phyloP scores from a whole-genome alignment of 2,888 invertebrate genomes.

The Bursaphelenchus okinawaensis region DNA sequence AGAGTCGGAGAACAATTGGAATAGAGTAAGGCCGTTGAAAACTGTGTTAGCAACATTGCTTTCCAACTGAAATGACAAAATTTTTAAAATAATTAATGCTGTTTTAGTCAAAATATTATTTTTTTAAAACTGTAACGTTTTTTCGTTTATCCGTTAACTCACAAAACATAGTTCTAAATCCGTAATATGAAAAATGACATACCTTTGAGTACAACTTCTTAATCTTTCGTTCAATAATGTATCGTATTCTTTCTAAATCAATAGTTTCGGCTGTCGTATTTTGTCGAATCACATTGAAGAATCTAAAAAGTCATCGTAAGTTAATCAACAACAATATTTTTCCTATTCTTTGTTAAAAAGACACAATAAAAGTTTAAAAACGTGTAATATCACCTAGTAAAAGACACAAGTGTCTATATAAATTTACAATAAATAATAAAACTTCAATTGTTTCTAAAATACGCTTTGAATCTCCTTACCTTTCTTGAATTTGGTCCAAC shows the following conservation, averaged over 20 bases:
- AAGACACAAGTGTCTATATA: too few species aligned
- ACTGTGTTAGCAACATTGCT: conserved; percentile 70
- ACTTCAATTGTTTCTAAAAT: not conserved
- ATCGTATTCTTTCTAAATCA: conserved; percentile 72
- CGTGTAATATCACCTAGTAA: too few species aligned
- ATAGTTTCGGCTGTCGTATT: conserved; percentile 58
- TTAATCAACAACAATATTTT: not conserved
- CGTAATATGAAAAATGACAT: too few species aligned
- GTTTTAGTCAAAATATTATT: too few species aligned
- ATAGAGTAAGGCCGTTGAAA: conserved; percentile 74
- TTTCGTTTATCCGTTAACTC: too few species aligned
- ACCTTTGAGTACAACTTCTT: conserved; percentile 27
- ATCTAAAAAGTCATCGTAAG: conserved; percentile 12
- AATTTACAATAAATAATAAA: not conserved
- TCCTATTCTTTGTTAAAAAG: too few species aligned
- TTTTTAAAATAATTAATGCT: too few species aligned
- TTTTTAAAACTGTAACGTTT: too few species aligned
- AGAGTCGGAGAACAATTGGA: conserved; percentile 74
- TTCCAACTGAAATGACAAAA: conserved; percentile 65
- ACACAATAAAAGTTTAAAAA: too few species aligned
- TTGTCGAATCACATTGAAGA: conserved; percentile 37
- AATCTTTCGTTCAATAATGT: conserved; percentile 63
- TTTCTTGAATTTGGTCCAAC: conserved; percentile 33
- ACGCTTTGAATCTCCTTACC: conserved; percentile 16
- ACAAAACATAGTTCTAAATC: too few species aligned